Percentiles rank a stretch among this genome's conserved stretches.
Evolutionary conservation across 2,888 invertebrate genomes (phyloP).

Genomic region (Pharmacophagus antenor): DNA sequence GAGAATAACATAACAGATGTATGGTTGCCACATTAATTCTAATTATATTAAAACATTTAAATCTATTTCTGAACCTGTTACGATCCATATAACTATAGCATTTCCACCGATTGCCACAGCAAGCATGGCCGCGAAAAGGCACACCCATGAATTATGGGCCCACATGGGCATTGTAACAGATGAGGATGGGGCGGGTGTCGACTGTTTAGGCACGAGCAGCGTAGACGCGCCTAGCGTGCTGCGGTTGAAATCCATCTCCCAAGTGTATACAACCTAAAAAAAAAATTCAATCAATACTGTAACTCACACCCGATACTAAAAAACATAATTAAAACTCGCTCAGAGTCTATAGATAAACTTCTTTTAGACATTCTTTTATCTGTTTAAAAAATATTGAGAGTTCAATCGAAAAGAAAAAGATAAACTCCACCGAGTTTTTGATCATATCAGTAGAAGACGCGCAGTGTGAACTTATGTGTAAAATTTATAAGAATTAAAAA

Average conservation of each 20-base stretch:
- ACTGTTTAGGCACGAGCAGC: conserved; percentile 61
- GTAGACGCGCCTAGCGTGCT: conserved; percentile 67
- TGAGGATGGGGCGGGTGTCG: conserved; percentile 50
- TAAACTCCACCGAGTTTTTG: no score
- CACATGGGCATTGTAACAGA: conserved; percentile 74
- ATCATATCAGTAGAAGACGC: no score
- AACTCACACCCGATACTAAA: not conserved
- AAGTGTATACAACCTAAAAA: conserved; percentile 68
- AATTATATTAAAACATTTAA: no score
- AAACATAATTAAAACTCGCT: no score
- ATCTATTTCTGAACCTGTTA: conserved; percentile 87
- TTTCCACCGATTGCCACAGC: conserved; percentile 92
- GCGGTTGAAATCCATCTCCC: conserved; percentile 77
- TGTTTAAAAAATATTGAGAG: no score
- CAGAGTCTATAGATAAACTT: no score
- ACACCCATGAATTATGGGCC: conserved; percentile 87
- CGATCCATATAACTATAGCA: conserved; percentile 96
- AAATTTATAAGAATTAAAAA: no score
- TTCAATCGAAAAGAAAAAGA: no score
- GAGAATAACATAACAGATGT: no score
- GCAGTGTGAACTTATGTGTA: no score
- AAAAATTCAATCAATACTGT: not conserved
- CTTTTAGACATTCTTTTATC: no score
- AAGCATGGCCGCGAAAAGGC: conserved; percentile 88
- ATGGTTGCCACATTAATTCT: no score